A percentile compares a stretch with the other conserved stretches of the same genome.
Evolutionary conservation across 1,140 invertebrate species (phyloP).

Genomic region (Ptiloglossa arizonensis): DNA sequence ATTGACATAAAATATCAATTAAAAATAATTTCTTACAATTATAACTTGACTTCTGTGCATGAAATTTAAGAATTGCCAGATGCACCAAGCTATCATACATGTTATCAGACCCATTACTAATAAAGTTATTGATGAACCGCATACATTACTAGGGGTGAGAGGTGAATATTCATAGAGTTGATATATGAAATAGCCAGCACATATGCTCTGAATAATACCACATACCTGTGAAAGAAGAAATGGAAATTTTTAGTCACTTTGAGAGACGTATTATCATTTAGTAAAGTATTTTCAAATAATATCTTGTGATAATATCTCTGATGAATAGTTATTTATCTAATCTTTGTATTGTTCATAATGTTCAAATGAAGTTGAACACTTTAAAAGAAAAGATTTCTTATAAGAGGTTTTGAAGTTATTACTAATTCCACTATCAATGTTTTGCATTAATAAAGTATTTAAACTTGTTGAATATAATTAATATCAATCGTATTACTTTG

Average conservation of each 20-base stretch:
- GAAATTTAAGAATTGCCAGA: conserved; percentile 81
- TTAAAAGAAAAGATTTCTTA: background rate
- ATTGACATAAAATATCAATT: background rate
- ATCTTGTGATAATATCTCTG: background rate
- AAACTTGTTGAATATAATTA: no score
- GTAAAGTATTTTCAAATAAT: background rate
- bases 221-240: conserved; percentile 80
- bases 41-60: conserved; percentile 81
- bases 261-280: no score
- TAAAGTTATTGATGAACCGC: conserved; percentile 79
- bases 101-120: conserved; percentile 81
- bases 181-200: conserved; percentile 82
- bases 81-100: conserved; percentile 80
- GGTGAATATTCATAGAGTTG: conserved; percentile 80
- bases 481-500: background rate
- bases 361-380: background rate
- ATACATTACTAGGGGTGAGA: conserved; percentile 79
- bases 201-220: conserved; percentile 79
- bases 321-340: conserved; percentile 14
- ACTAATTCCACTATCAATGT: background rate
- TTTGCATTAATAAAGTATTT: background rate
- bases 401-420: background rate
- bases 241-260: conserved; percentile 4
- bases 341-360: background rate
- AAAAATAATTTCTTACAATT: conserved; percentile 73